Evolutionary conservation across 2,113 vertebrate species (phyloP).

Genomic region (Prunella fulvescens): DNA sequence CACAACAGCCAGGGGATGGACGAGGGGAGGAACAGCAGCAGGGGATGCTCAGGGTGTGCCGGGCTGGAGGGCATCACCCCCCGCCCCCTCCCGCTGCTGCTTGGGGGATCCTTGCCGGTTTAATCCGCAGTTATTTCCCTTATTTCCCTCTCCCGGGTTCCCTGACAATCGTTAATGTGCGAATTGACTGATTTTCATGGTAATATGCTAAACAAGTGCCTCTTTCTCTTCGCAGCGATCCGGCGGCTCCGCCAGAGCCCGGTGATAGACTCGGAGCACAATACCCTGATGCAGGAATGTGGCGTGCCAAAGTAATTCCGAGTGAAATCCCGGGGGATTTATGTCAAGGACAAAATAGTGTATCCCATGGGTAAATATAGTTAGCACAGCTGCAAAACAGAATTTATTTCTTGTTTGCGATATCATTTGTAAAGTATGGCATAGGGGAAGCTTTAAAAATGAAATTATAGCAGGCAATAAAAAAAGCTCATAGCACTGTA

Average conservation of each 20-base stretch:
- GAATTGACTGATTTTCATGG: conserved; percentile 38
- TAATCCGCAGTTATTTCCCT: background rate
- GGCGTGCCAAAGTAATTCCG: conserved; percentile 53
- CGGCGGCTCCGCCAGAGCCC: background rate
- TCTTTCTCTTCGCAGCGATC: background rate
- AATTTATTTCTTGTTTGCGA: conserved; percentile 80
- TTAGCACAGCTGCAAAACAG: conserved; percentile 73
- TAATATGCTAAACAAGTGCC: conserved; percentile 35
- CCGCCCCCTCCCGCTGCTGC: background rate
- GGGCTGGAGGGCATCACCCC: background rate
- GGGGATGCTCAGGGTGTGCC: background rate
- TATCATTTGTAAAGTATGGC: conserved; percentile 80
- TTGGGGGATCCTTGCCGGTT: background rate
- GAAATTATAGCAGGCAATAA: conserved; percentile 81
- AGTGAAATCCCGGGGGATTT: conserved; percentile 55
- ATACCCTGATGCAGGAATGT: background rate
- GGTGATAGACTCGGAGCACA: background rate
- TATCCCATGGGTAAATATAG: conserved; percentile 71
- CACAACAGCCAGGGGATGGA: rapidly evolving
- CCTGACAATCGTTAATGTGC: background rate
- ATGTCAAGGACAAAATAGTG: conserved; percentile 77
- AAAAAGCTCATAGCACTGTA: conserved; percentile 76
- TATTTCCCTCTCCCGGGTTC: background rate
- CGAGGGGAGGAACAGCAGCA: rapidly evolving
- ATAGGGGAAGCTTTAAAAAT: conserved; percentile 77